A percentile compares a stretch with the other conserved stretches of the same genome.
Evolutionary conservation across 1,140 invertebrate species (phyloP).

Genomic region (Zelostemma sp.): DNA sequence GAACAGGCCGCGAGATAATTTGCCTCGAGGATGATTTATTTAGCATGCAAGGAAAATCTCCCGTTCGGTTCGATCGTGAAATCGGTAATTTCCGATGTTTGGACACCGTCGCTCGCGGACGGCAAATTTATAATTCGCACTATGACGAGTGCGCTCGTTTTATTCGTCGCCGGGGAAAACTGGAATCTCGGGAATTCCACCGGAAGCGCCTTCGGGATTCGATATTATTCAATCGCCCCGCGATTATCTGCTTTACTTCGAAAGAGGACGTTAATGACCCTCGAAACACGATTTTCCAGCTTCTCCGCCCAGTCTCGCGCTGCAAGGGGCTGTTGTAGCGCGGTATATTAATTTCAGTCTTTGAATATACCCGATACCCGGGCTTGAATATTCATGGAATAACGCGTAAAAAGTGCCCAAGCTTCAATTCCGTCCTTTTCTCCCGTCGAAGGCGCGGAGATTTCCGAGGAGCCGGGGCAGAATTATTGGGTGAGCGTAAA

Average conservation of each 20-base stretch:
- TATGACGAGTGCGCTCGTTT: too few species aligned
- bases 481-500: conserved; percentile 26
- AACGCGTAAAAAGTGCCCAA: too few species aligned
- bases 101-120: too few species aligned
- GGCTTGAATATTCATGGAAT: conserved; percentile 69
- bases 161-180: background rate
- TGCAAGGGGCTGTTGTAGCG: conserved; percentile 60
- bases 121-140: too few species aligned
- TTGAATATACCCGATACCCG: conserved; percentile 65
- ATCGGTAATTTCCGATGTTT: conserved; percentile 17
- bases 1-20: conserved; percentile 43
- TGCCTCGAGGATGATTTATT: conserved; percentile 26
- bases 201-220: conserved; percentile 22
- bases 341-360: conserved; percentile 70
- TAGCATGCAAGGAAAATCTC: conserved; percentile 30
- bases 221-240: conserved; percentile 44
- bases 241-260: conserved; percentile 40
- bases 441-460: too few species aligned
- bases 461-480: conserved; percentile 24
- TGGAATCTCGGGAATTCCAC: too few species aligned
- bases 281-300: conserved; percentile 51
- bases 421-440: too few species aligned
- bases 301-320: conserved; percentile 45
- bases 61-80: conserved; percentile 28
- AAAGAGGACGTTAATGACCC: conserved; percentile 58